Evolutionary conservation across 2,888 invertebrate species (phyloP), one percentile per base, ranked within the genome.

Genomic region (Aporophyla lueneburgensis): DNA sequence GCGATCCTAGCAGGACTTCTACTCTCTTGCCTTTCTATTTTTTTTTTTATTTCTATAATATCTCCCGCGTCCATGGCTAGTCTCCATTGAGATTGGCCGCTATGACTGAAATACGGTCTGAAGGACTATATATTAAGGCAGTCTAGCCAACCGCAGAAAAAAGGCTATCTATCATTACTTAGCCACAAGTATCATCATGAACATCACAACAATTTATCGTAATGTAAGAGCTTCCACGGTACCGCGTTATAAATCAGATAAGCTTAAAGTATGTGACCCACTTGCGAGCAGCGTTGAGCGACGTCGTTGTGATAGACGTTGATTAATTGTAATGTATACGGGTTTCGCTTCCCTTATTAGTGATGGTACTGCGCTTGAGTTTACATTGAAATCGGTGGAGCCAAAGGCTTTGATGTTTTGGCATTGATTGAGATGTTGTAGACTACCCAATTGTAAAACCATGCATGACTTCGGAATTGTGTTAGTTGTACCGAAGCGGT

Each of bases 221-320:
- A 62, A 3, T 12, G 21, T 61, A 75, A 74, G 74, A 80, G 69
- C 69, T 62, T 80, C 27, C 19, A 33, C 75, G 75, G 21, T 51
- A 78, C 27, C 67, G 3, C 53, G 19, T 71, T 80, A 71, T 76
- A 69, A 66, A 77, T 67, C 72, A 62, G 66, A 77, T 59, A 66
- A 77, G 72, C 77, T 77, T 77, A 81, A 70, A 81, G 72, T 62
- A 81, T 81, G 81, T 81, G 81, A 81, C 78, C 81, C 66, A 81
- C 61, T 78, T 81, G 58, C 24, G 40, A 21, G 66, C 49, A 40
- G 43, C 58, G 27, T 33, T 46, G 62, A 81, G 72, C 56, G 80
- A 69, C 56, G 58, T 24, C 46, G 53, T 70, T 70, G 77, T 53
- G 72, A 72, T 46, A 81, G 81, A 81, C 81, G 16, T 67, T 77